Conservation (phyloP, 2,113 vertebrate species). For the Passerina amoena region DNA sequence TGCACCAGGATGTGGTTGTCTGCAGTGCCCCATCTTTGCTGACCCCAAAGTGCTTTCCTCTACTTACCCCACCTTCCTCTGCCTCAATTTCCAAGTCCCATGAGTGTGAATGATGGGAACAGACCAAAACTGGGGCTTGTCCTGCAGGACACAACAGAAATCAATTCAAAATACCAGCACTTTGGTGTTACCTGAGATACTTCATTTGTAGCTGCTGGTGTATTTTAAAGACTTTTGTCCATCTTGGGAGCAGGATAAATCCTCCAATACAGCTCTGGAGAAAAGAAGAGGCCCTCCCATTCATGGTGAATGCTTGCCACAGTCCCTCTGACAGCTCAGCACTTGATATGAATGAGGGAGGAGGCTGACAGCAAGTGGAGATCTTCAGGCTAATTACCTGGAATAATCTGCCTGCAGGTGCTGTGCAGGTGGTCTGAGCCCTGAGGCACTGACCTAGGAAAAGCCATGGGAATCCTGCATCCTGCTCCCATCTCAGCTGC, state of each 20-base stretch:
- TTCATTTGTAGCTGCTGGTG: neutral
- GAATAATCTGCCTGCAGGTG: conserved; percentile 25
- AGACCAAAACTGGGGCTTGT: neutral
- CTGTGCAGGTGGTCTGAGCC: conserved; percentile 63
- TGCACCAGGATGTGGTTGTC: neutral
- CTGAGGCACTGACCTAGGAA: neutral
- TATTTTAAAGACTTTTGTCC: neutral
- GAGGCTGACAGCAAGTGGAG: neutral
- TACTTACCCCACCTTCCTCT: no score
- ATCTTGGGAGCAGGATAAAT: neutral
- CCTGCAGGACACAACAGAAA: neutral
- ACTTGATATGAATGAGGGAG: neutral
- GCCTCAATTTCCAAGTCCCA: neutral
- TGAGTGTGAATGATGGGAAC: fast-evolving
- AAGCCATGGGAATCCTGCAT: neutral
- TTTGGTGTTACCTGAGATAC: neutral
- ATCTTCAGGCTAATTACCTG: conserved; percentile 27
- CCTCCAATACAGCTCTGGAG: neutral
- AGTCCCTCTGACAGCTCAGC: neutral
- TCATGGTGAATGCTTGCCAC: neutral
- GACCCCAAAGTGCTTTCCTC: neutral
- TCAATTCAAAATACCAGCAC: neutral
- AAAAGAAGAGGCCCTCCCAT: neutral
- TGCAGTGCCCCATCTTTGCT: neutral
- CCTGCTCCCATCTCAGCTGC: neutral